phyloP scores from a whole-genome alignment of 92 coral and sea anemone genomes.

The Porites cylindrica region DNA sequence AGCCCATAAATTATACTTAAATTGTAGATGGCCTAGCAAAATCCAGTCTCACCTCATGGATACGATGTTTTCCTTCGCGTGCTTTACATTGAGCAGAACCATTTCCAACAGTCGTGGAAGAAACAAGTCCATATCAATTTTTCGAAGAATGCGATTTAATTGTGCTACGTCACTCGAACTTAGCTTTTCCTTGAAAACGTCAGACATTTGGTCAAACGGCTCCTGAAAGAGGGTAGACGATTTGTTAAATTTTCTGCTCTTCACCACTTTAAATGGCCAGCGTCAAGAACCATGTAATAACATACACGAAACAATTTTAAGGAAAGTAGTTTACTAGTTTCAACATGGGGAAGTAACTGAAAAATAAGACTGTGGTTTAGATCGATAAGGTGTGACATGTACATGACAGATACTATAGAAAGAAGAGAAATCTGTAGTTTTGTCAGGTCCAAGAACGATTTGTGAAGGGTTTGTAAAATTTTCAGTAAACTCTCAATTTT shows the following conservation, averaged over 20 bases:
- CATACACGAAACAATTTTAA: too few species aligned
- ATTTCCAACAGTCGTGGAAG: slow-evolving; percentile 57
- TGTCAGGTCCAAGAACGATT: too few species aligned
- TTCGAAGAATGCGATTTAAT: slow-evolving; percentile 57
- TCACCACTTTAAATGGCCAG: neutral
- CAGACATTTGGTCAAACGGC: slow-evolving; percentile 74
- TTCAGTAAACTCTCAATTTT: too few species aligned
- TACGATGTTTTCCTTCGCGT: slow-evolving; percentile 36
- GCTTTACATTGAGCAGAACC: slow-evolving; percentile 65
- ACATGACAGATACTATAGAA: too few species aligned
- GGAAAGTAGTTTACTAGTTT: too few species aligned
- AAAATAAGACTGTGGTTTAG: too few species aligned
- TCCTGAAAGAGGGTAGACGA: slow-evolving; percentile 37
- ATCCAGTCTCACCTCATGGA: slow-evolving; percentile 34
- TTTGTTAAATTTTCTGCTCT: neutral
- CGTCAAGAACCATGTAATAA: neutral
- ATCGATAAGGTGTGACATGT: too few species aligned
- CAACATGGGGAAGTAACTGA: too few species aligned
- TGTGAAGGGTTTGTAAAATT: too few species aligned
- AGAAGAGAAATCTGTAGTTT: too few species aligned
- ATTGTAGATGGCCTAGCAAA: too few species aligned
- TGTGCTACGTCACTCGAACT: slow-evolving; percentile 24
- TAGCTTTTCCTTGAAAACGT: slow-evolving; percentile 54
- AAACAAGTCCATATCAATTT: slow-evolving; percentile 55
- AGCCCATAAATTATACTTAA: too few species aligned